phyloP scores from a whole-genome alignment of 2,888 invertebrate genomes.

The Nomada ruficornis region DNA sequence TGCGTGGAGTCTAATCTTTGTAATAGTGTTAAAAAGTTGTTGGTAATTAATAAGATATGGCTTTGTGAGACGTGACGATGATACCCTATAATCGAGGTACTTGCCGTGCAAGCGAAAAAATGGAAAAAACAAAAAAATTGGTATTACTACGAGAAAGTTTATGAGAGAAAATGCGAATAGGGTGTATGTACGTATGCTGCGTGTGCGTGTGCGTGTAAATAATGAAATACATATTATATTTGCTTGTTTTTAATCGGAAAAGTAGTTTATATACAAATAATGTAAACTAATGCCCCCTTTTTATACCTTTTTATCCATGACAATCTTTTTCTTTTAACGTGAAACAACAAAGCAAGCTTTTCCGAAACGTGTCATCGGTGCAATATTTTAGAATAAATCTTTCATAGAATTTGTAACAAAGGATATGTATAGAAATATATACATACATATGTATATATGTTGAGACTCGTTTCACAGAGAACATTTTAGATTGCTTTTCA shows the following conservation, averaged over 20 bases:
- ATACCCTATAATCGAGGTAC: constrained; percentile 72
- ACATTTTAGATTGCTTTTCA: constrained; percentile 44
- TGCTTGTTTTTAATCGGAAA: constrained; percentile 49
- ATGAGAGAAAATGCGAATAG: constrained; percentile 43
- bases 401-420: constrained; percentile 35
- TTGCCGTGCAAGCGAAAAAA: constrained; percentile 78
- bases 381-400: constrained; percentile 65
- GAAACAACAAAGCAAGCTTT: constrained; percentile 28
- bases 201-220: constrained; percentile 47
- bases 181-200: constrained; percentile 30
- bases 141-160: constrained; percentile 58
- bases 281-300: constrained; percentile 50
- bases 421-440: constrained; percentile 38
- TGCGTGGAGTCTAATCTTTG: constrained; percentile 74
- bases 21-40: constrained; percentile 76
- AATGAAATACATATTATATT: constrained; percentile 53
- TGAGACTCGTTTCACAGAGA: constrained; percentile 25
- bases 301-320: constrained; percentile 66
- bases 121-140: constrained; percentile 56
- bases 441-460: constrained; percentile 50
- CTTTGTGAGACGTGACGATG: constrained; percentile 65
- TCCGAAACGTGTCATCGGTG: constrained; percentile 56
- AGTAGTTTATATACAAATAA: constrained; percentile 49
- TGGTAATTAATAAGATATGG: constrained; percentile 66
- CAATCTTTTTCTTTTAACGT: constrained; percentile 64